These are phyloP conservation scores for Centropyge bicolor DNA, from an alignment of 2,797 vertebrate species.

Conservation along the genomic window DNA sequence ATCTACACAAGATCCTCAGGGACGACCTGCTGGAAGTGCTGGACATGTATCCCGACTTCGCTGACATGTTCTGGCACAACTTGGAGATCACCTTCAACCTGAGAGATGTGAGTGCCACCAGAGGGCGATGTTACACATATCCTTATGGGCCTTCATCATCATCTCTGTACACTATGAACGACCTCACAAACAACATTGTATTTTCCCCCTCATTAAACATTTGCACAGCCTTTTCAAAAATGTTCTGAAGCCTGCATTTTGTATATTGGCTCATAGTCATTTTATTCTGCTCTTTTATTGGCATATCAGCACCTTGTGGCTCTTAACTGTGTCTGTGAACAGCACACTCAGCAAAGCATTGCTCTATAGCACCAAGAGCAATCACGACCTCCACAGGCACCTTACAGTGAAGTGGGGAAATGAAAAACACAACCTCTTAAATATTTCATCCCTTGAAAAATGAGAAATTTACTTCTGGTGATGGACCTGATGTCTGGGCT, in stretches of 20 bases:
- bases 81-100: slow-evolving; percentile 98
- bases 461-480: no score
- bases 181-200: neutral
- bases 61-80: slow-evolving; percentile 95
- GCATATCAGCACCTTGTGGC: neutral
- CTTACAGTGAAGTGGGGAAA: neutral
- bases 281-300: neutral
- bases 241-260: neutral
- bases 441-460: no score
- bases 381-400: neutral
- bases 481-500: no score
- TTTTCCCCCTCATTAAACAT: neutral
- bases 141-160: no score
- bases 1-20: slow-evolving; percentile 96
- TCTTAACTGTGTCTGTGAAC: neutral
- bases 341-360: neutral
- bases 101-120: slow-evolving; percentile 91
- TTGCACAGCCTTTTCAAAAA: neutral
- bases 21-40: slow-evolving; percentile 96
- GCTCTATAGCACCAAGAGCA: neutral
- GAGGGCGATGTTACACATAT: slow-evolving; percentile 8
- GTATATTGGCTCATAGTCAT: no score
- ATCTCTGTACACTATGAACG: no score
- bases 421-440: no score
- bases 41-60: slow-evolving; percentile 98